Conservation (phyloP, 92 coral and sea anemone species). For the Ricordea florida region DNA sequence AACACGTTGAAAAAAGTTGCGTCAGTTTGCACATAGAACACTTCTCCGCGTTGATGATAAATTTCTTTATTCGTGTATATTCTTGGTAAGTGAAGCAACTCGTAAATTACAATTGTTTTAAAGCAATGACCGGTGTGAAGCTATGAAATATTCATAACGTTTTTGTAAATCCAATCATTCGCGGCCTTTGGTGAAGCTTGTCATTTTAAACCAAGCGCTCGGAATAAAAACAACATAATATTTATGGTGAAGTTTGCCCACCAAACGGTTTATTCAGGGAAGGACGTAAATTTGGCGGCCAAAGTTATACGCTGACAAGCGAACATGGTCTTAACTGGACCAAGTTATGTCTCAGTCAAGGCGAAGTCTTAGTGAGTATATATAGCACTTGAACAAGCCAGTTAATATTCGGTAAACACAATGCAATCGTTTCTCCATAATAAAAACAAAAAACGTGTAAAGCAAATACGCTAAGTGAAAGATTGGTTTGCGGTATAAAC, state of each 20-base stretch:
- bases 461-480: no score
- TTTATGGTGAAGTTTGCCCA: no score
- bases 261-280: no score
- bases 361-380: slow-evolving; percentile 27
- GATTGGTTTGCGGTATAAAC: no score
- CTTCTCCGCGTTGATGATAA: no score
- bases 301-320: neutral
- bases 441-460: no score
- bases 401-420: neutral
- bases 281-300: no score
- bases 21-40: no score
- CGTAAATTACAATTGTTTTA: slow-evolving; percentile 25
- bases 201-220: neutral
- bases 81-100: no score
- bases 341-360: slow-evolving; percentile 15
- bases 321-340: neutral
- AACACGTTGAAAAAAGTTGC: no score
- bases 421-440: neutral
- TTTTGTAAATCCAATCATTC: slow-evolving; percentile 1
- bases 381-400: no score
- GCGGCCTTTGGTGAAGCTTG: neutral
- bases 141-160: neutral
- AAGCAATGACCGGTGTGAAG: neutral
- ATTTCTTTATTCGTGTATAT: no score
- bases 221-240: neutral